Percentiles rank a stretch among this genome's conserved stretches.
Conservation (phyloP, 2,797 vertebrate genomes). For the Gila robusta region DNA sequence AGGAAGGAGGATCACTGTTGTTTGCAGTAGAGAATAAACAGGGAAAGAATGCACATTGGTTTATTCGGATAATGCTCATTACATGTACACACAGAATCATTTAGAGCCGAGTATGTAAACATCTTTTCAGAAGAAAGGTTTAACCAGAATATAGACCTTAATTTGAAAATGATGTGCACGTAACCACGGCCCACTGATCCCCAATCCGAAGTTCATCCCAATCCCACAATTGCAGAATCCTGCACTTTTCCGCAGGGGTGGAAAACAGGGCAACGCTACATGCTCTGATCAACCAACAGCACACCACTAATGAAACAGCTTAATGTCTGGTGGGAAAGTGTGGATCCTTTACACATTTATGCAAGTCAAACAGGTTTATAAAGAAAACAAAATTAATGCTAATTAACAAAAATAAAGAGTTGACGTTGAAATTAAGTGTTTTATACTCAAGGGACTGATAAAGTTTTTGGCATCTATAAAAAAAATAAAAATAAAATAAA, state of each 20-base stretch:
- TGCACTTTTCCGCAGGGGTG: background rate
- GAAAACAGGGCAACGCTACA: background rate
- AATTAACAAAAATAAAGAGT: background rate
- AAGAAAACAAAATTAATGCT: background rate
- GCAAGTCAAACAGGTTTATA: background rate
- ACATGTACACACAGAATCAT: background rate
- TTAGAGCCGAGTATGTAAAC: background rate
- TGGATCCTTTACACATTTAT: background rate
- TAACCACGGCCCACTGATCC: background rate
- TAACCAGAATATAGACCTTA: background rate
- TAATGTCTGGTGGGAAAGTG: conserved; percentile 8
- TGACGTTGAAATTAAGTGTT: background rate
- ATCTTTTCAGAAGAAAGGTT: background rate
- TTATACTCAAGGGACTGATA: background rate
- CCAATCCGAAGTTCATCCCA: background rate
- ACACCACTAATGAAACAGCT: conserved; percentile 20
- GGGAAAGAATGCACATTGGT: background rate
- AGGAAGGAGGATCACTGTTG: background rate
- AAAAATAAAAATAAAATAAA: no score
- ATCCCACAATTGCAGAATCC: background rate
- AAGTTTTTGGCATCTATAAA: background rate
- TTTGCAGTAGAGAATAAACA: background rate
- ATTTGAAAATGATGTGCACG: background rate
- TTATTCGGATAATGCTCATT: conserved; percentile 4
- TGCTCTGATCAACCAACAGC: conserved; percentile 6